Conservation (phyloP, 2,797 vertebrate species). For the Stomatorhinus walkeri region DNA sequence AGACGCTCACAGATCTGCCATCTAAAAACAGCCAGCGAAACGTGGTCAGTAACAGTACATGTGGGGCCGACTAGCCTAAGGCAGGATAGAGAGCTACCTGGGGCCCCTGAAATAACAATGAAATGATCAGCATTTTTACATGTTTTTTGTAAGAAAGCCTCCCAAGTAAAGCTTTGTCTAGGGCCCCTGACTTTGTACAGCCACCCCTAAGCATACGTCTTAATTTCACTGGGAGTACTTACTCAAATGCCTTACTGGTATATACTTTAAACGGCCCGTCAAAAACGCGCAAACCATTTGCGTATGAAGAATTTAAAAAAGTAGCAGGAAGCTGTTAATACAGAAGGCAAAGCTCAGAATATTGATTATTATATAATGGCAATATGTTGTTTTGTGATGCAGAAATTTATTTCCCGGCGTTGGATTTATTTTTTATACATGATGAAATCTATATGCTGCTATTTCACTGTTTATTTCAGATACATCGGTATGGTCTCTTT, state of each 20-base stretch:
- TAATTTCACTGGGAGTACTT: not conserved
- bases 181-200: not conserved
- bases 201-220: not conserved
- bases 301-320: not conserved
- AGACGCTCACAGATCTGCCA: not conserved
- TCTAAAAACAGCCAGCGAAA: not conserved
- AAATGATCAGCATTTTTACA: not conserved
- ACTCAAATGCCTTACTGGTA: not conserved
- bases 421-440: not conserved
- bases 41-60: not conserved
- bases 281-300: not conserved
- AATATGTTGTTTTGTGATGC: not conserved
- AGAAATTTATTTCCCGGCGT: not conserved
- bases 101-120: not conserved
- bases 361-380: not conserved
- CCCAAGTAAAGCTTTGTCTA: not conserved
- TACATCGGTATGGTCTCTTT: not conserved
- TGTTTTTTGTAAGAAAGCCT: not conserved
- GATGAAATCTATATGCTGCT: not conserved
- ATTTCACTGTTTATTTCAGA: not conserved
- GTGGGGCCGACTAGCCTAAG: not conserved
- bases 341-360: not conserved
- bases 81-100: not conserved
- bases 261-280: not conserved
- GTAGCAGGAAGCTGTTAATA: not conserved